These are phyloP conservation scores for Cololabis saira DNA, from an alignment of 2,113 vertebrate genomes.

Conservation along the genomic window DNA sequence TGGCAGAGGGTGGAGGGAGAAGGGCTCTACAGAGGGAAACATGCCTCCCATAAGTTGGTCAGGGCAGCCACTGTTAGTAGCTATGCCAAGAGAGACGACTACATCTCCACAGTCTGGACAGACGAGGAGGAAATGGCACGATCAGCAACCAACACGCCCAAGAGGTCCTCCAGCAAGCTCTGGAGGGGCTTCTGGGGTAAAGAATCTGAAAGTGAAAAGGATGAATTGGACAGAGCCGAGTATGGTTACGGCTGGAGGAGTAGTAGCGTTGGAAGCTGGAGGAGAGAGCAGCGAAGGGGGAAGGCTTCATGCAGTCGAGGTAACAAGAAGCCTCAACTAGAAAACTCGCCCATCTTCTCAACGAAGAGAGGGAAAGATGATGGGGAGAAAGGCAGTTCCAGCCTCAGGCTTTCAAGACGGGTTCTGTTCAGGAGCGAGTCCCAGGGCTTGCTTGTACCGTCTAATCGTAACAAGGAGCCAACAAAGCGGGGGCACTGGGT, in stretches of 20 bases:
- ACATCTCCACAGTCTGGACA: conserved; percentile 66
- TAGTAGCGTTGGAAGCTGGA: conserved; percentile 69
- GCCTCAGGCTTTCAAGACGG: conserved; percentile 75
- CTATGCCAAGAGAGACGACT: conserved; percentile 71
- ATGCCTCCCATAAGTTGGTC: conserved; percentile 81
- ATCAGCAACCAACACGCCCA: conserved; percentile 33
- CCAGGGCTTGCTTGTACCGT: conserved; percentile 78
- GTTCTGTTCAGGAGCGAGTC: conserved; percentile 81
- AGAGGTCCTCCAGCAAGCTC: conserved; percentile 68
- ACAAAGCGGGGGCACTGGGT: conserved; percentile 77
- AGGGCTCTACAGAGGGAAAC: conserved; percentile 84
- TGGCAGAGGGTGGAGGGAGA: conserved; percentile 72
- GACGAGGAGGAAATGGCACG: conserved; percentile 54
- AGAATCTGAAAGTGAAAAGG: conserved; percentile 65
- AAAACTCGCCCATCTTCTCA: conserved; percentile 66
- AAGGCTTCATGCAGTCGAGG: conserved; percentile 53
- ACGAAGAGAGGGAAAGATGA: conserved; percentile 71
- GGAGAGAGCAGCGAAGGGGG: conserved; percentile 61
- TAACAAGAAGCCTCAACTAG: conserved; percentile 69
- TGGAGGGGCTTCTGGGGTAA: conserved; percentile 79
- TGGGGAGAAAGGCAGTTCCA: conserved; percentile 75
- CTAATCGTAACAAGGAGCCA: conserved; percentile 57
- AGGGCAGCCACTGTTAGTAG: conserved; percentile 81
- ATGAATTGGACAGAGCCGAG: conserved; percentile 70
- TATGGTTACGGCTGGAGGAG: conserved; percentile 74